Conservation (phyloP, 1,140 invertebrate genomes). For the Hetaerina americana region DNA sequence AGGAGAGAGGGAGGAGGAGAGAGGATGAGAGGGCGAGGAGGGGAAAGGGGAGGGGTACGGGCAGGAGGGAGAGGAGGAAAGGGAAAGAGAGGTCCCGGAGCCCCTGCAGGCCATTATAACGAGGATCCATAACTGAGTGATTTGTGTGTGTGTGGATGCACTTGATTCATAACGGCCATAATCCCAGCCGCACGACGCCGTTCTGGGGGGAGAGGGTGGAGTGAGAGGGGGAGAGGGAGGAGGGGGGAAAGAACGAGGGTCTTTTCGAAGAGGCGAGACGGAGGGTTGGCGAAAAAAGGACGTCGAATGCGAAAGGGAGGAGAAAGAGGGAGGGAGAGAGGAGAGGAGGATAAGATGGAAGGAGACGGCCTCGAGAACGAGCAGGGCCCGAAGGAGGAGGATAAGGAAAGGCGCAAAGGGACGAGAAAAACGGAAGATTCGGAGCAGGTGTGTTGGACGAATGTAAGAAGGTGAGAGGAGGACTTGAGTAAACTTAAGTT, state of each 20-base stretch:
- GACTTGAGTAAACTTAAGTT: too few relatives aligned
- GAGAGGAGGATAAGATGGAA: too few relatives aligned
- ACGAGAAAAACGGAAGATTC: too few relatives aligned
- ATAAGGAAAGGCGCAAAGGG: too few relatives aligned
- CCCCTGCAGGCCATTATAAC: not conserved
- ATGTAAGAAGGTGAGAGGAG: too few relatives aligned
- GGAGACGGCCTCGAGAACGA: too few relatives aligned
- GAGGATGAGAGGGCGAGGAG: not conserved
- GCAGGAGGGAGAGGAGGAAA: not conserved
- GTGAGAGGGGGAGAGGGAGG: not conserved
- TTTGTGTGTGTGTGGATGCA: not conserved
- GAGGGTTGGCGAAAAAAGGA: too few relatives aligned
- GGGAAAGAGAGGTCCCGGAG: not conserved
- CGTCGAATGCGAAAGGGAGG: too few relatives aligned
- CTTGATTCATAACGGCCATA: not conserved
- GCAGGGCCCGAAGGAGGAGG: too few relatives aligned
- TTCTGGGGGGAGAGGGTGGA: not conserved
- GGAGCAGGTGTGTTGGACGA: too few relatives aligned
- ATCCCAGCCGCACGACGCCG: not conserved
- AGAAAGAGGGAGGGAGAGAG: too few relatives aligned
- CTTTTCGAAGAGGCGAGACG: too few relatives aligned
- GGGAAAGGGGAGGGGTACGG: not conserved
- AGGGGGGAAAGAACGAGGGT: not conserved
- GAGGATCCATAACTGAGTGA: not conserved
- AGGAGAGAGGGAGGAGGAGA: not conserved